Evolutionary conservation across 2,888 invertebrate genomes (phyloP).

Genomic region (Mantis religiosa): DNA sequence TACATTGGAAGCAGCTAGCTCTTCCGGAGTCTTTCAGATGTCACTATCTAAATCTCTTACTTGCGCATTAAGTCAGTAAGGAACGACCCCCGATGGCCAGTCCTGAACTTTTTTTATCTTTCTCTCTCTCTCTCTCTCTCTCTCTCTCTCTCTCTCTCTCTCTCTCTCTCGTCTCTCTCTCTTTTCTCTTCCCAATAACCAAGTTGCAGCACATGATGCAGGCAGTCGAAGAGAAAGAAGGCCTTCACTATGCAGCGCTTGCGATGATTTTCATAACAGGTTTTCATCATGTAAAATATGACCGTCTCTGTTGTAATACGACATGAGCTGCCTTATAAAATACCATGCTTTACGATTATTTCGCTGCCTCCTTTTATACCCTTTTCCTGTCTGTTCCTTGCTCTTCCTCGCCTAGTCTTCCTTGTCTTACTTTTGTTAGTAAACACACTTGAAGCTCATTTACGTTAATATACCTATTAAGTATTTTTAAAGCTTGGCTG

Average conservation of each 20-base stretch:
- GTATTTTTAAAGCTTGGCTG: not conserved
- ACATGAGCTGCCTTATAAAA: not conserved
- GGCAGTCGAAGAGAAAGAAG: not conserved
- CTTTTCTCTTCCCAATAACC: not conserved
- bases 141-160: no score
- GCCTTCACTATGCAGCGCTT: not conserved
- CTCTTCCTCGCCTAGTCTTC: not conserved
- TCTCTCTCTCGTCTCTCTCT: no score
- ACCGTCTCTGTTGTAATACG: not conserved
- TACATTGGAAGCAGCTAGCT: not conserved
- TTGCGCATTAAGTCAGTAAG: not conserved
- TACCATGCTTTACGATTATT: not conserved
- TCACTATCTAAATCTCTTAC: not conserved
- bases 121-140: no score
- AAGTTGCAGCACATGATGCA: not conserved
- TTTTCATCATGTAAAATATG: conserved; percentile 4
- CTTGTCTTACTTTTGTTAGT: not conserved
- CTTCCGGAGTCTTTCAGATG: not conserved
- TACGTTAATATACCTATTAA: not conserved
- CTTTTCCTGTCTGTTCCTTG: not conserved
- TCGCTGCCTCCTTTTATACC: not conserved
- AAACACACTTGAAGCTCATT: not conserved
- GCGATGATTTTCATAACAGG: conserved; percentile 9
- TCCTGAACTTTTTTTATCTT: not conserved
- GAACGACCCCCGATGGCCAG: not conserved